Evolutionary conservation across 2,113 vertebrate species (phyloP).

Genomic region (Brachirus orientalis): DNA sequence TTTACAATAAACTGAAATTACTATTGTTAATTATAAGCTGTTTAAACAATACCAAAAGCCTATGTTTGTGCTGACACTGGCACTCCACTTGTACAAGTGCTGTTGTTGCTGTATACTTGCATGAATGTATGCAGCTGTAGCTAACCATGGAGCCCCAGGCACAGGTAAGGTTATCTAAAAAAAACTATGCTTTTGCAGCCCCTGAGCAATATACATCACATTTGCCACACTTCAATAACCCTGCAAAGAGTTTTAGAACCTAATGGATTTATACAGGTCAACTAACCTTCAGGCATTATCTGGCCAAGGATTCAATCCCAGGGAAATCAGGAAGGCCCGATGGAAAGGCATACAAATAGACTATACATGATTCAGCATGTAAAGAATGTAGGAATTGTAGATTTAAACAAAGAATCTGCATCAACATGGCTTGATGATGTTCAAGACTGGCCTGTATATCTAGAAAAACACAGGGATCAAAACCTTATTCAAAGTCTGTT

Average conservation of each 20-base stretch:
- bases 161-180: slow-evolving; percentile 45
- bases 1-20: slow-evolving; percentile 6
- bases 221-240: slow-evolving; percentile 58
- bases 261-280: slow-evolving; percentile 63
- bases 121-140: slow-evolving; percentile 2
- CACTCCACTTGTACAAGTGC: background rate
- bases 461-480: too few species aligned
- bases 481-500: too few species aligned
- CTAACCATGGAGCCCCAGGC: slow-evolving; percentile 16
- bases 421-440: too few species aligned
- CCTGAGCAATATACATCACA: slow-evolving; percentile 41
- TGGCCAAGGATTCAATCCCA: slow-evolving; percentile 52
- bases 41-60: slow-evolving; percentile 10
- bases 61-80: background rate
- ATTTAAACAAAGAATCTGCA: too few species aligned
- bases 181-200: slow-evolving; percentile 28
- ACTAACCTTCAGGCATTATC: slow-evolving; percentile 46
- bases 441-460: too few species aligned
- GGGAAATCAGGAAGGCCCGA: slow-evolving; percentile 52
- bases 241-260: slow-evolving; percentile 51
- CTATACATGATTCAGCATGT: background rate
- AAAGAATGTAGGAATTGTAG: too few species aligned
- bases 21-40: background rate
- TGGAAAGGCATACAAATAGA: slow-evolving; percentile 60
- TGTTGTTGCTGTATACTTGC: background rate